Conservation (phyloP, 2,797 vertebrate species). For the Furcifer pardalis region DNA sequence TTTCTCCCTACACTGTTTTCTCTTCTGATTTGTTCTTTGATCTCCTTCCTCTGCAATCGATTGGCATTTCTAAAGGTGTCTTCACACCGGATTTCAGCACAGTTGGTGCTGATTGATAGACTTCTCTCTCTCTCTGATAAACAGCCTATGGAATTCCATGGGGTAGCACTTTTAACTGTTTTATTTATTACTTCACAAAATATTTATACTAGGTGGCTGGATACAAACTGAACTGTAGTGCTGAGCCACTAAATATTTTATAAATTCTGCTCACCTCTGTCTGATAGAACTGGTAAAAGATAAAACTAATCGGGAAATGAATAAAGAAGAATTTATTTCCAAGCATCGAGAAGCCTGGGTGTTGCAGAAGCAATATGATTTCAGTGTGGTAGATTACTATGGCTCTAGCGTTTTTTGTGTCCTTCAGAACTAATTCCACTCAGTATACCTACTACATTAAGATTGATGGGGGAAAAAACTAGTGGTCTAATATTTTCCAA, state of each 20-base stretch:
- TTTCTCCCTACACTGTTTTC: too few species aligned
- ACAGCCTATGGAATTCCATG: too few species aligned
- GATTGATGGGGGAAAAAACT: neutral
- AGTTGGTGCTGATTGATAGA: too few species aligned
- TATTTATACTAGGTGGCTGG: neutral
- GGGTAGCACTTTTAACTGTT: too few species aligned
- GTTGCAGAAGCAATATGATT: neutral
- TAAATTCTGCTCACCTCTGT: too few species aligned
- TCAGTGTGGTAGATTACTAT: neutral
- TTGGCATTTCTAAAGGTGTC: too few species aligned
- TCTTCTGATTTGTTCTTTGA: too few species aligned
- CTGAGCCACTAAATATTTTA: neutral
- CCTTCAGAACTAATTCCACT: neutral
- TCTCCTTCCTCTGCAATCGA: too few species aligned
- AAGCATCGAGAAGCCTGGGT: neutral
- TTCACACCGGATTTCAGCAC: too few species aligned
- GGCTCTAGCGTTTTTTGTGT: neutral
- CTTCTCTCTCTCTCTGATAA: too few species aligned
- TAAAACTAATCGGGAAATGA: neutral
- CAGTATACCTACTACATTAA: neutral
- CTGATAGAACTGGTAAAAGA: neutral
- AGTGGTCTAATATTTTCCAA: neutral
- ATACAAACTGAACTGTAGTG: neutral
- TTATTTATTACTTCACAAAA: neutral
- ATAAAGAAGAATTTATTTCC: neutral